Evolutionary conservation across 2,113 vertebrate species (phyloP), one percentile per base, ranked within the genome.

Genomic region (Forbesichthys agassizii): DNA sequence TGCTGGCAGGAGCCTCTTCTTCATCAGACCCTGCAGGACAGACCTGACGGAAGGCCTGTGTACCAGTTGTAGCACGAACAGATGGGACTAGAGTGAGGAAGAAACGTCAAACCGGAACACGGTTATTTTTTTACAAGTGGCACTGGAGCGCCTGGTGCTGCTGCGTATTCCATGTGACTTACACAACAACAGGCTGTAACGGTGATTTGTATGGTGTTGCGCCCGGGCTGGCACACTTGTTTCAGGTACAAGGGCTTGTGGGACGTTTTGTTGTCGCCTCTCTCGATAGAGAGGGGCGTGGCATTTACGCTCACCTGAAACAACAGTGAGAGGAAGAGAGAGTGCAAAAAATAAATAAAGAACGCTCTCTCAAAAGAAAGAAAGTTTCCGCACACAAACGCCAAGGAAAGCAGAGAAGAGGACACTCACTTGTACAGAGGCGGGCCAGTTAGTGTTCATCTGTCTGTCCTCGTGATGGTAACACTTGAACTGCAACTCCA

Each of bases 361-460:
- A 27, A 27, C 2, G 27, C 27, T 27, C 27, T 27, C 27, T 27
- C 27, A 27, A 27, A 27, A 27, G 27, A 27, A 27, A 3, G 27
- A 27, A 27, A 27, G 1, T 27, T 2, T 27, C 27, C 2, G 27
- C 47, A 47, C 16, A 57, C 3, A 69, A 13, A n/a, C 13, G 9
- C 48, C 6, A 13, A 27, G 3, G 12, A n/a, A 1, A 62, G 1
- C 33, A 47, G 60, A 33, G n/a, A 0, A 13, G 46, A 13, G 14
- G 47, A 20, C 91, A 69, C 94, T 95, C 72, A 98, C 96, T 82
- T 98, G 96, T 56, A 99, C 96, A 0, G 96, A 99, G 1, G 96
- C 96, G 0, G 97, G 97, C 97, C 97, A 99, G 92, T 99, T 98
- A 18, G 96, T 98, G 89, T 96, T 98, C 95, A 96, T 96, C 88